These are phyloP conservation scores for Formica selysi DNA, from an alignment of 1,140 invertebrate genomes.

Conservation along the genomic window DNA sequence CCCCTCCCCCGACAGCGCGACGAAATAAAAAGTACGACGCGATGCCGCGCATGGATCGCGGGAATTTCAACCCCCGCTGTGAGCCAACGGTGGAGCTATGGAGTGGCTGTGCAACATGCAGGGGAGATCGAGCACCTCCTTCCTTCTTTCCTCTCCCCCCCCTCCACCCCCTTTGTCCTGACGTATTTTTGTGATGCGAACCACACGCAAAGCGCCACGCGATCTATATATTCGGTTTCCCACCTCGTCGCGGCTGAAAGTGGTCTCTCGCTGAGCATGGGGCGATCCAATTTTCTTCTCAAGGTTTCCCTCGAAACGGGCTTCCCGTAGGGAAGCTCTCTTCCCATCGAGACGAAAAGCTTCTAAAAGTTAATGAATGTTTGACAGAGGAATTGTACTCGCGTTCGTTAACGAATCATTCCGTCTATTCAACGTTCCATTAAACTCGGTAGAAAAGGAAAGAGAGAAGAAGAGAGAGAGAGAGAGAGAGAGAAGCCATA, in stretches of 20 bases:
- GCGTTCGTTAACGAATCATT: background rate
- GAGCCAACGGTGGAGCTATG: constrained; percentile 36
- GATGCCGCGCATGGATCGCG: constrained; percentile 55
- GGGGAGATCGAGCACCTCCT: constrained; percentile 40
- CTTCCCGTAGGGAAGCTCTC: constrained; percentile 32
- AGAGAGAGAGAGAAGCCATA: background rate
- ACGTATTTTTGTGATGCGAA: constrained; percentile 72
- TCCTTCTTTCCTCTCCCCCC: constrained; percentile 22
- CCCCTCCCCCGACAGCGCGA: constrained; percentile 78
- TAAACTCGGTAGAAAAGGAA: background rate
- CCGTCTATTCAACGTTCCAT: constrained; percentile 4
- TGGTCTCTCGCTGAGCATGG: constrained; percentile 51
- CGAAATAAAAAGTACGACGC: constrained; percentile 76
- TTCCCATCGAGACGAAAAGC: constrained; percentile 27
- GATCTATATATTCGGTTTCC: constrained; percentile 67
- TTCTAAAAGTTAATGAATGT: constrained; percentile 47
- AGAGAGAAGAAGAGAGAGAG: background rate
- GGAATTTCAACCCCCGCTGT: constrained; percentile 77
- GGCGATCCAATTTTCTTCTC: constrained; percentile 51
- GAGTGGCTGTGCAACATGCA: background rate
- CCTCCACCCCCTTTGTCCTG: constrained; percentile 2
- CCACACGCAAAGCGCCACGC: constrained; percentile 77
- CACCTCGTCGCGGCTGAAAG: constrained; percentile 49
- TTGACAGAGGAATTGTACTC: constrained; percentile 21
- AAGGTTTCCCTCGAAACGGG: constrained; percentile 35